Percentiles rank a stretch among this genome's conserved stretches.
phyloP scores from a whole-genome alignment of 2,888 invertebrate genomes.

The Stenichneumon culpator region DNA sequence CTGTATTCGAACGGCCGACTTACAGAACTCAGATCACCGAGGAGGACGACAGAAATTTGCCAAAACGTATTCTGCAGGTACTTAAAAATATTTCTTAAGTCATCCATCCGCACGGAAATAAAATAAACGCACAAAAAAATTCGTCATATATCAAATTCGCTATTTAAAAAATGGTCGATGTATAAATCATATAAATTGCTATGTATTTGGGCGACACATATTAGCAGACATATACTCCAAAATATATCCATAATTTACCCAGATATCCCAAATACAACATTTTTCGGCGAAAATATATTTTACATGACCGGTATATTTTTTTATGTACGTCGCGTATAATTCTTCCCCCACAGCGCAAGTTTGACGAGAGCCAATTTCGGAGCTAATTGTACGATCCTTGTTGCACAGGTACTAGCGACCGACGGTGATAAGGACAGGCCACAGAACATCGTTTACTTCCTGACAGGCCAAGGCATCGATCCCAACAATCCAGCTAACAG shows the following conservation, averaged over 20 bases:
- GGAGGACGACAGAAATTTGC: slow-evolving; percentile 97
- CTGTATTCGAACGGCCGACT: slow-evolving; percentile 97
- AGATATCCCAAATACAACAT: no score
- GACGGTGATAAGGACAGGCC: slow-evolving; percentile 98
- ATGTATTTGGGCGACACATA: not conserved
- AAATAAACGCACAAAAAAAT: not conserved
- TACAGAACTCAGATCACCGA: slow-evolving; percentile 98
- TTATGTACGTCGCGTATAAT: no score
- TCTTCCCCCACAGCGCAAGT: not conserved
- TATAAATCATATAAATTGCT: not conserved
- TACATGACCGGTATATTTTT: no score
- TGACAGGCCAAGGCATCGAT: slow-evolving; percentile 98
- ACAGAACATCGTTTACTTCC: slow-evolving; percentile 97
- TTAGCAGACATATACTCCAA: not conserved
- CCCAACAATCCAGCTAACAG: slow-evolving; percentile 97
- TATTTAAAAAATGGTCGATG: not conserved
- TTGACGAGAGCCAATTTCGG: not conserved
- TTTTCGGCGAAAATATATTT: no score
- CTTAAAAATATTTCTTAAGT: slow-evolving; percentile 3
- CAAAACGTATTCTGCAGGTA: slow-evolving; percentile 96
- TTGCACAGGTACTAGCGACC: slow-evolving; percentile 94
- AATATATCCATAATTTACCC: no score
- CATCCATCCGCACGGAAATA: not conserved
- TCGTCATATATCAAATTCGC: not conserved
- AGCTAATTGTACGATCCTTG: slow-evolving; percentile 9